phyloP scores from a whole-genome alignment of 2,797 vertebrate species.

The Rhadinocentrus ornatus region DNA sequence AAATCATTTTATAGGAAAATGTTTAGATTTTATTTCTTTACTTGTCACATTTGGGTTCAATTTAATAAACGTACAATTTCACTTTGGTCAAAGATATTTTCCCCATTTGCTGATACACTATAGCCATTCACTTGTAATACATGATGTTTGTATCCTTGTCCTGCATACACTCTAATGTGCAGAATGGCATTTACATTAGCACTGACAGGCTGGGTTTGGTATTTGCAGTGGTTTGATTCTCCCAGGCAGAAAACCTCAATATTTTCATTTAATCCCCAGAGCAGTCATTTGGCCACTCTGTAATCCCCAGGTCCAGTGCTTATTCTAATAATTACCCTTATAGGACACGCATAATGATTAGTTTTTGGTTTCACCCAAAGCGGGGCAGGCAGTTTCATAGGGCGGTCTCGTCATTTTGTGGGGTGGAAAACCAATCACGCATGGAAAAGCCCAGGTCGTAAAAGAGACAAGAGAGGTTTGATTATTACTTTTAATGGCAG shows the following conservation, averaged over 20 bases:
- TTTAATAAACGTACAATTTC: no score
- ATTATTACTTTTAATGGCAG: slow-evolving; percentile 60
- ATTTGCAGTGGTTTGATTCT: slow-evolving; percentile 71
- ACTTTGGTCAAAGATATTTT: no score
- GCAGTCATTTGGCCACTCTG: slow-evolving; percentile 74
- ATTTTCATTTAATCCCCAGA: slow-evolving; percentile 78
- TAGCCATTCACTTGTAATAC: slow-evolving; percentile 40
- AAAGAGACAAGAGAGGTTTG: slow-evolving; percentile 54
- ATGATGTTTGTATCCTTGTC: slow-evolving; percentile 29
- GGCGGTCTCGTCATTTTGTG: slow-evolving; percentile 52
- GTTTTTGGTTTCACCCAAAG: slow-evolving; percentile 78
- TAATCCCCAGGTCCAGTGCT: slow-evolving; percentile 74
- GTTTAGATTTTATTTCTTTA: no score
- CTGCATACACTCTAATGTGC: slow-evolving; percentile 56
- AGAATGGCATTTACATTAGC: slow-evolving; percentile 52
- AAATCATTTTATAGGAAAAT: no score
- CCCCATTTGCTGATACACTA: background rate
- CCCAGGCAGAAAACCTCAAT: slow-evolving; percentile 76
- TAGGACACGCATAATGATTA: slow-evolving; percentile 80
- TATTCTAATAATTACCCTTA: slow-evolving; percentile 83
- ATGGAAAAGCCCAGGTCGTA: slow-evolving; percentile 57
- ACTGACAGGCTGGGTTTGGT: slow-evolving; percentile 46
- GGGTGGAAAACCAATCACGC: slow-evolving; percentile 79
- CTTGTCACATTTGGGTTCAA: no score
- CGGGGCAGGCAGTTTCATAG: slow-evolving; percentile 63